A percentile compares a stretch with the other conserved stretches of the same genome.
Evolutionary conservation across 2,888 invertebrate species (phyloP).

Genomic region (Melitaea athalia): DNA sequence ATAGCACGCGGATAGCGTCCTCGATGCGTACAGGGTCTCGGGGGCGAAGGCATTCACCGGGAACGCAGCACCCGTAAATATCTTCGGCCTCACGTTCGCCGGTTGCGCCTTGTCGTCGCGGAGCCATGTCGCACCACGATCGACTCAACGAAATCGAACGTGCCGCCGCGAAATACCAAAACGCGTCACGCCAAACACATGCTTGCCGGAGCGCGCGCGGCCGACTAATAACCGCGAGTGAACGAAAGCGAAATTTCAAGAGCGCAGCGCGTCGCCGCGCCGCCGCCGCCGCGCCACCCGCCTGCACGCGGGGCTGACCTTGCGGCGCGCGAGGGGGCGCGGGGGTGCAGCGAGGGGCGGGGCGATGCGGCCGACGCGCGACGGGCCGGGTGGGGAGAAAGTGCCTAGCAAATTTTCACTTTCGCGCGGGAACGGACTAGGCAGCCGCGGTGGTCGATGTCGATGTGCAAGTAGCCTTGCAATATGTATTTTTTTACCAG

Average conservation of each 20-base stretch:
- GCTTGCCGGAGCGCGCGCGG: conserved; percentile 82
- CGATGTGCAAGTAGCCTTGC: conserved; percentile 35
- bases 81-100: conserved; percentile 77
- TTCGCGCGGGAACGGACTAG: conserved; percentile 69
- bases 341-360: conserved; percentile 66
- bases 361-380: conserved; percentile 56
- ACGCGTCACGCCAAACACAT: conserved; percentile 83
- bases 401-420: conserved; percentile 79
- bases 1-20: conserved; percentile 93
- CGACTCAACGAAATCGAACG: conserved; percentile 74
- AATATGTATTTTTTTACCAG: conserved; percentile 24
- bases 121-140: conserved; percentile 75
- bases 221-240: conserved; percentile 82
- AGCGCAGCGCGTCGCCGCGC: conserved; percentile 79
- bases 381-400: conserved; percentile 74
- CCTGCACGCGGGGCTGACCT: conserved; percentile 55
- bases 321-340: conserved; percentile 51
- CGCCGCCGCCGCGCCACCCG: conserved; percentile 59
- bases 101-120: conserved; percentile 77
- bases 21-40: conserved; percentile 85
- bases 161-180: conserved; percentile 60
- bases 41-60: conserved; percentile 90
- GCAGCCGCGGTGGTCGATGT: conserved; percentile 50
- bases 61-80: conserved; percentile 89
- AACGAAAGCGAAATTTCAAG: conserved; percentile 88